Conservation (phyloP, 2,797 vertebrate genomes). For the Vespertilio murinus region DNA sequence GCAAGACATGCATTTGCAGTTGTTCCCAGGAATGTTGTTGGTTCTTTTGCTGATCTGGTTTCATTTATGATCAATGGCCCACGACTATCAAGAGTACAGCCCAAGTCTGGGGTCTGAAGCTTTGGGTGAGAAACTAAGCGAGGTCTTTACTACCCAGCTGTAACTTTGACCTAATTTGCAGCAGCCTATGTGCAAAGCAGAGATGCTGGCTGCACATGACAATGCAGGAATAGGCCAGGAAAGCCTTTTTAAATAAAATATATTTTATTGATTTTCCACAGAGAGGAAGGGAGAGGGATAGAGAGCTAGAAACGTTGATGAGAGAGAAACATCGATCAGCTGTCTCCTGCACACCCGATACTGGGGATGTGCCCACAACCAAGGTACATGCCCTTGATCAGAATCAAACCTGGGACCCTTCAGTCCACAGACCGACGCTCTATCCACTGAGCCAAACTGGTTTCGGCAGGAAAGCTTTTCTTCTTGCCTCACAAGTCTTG, state of each 20-base stretch:
- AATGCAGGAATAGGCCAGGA: background rate
- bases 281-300: too few relatives aligned
- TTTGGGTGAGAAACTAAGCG: background rate
- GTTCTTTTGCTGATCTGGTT: conserved; percentile 31
- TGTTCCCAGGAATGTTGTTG: background rate
- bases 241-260: too few relatives aligned
- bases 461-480: background rate
- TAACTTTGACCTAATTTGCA: background rate
- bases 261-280: too few relatives aligned
- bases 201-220: background rate
- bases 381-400: too few relatives aligned
- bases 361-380: too few relatives aligned
- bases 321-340: too few relatives aligned
- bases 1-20: background rate
- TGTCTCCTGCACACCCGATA: too few relatives aligned
- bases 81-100: background rate
- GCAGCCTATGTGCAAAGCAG: background rate
- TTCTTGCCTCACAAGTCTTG: background rate
- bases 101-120: background rate
- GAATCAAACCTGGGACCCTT: too few relatives aligned
- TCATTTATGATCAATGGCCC: background rate
- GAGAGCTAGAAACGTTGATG: too few relatives aligned
- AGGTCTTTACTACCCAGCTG: background rate
- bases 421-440: too few relatives aligned
- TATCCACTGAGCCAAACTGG: too few relatives aligned